Evolutionary conservation across 2,797 vertebrate genomes (phyloP), one percentile per base, ranked within the genome.

Genomic region (Artibeus jamaicensis): DNA sequence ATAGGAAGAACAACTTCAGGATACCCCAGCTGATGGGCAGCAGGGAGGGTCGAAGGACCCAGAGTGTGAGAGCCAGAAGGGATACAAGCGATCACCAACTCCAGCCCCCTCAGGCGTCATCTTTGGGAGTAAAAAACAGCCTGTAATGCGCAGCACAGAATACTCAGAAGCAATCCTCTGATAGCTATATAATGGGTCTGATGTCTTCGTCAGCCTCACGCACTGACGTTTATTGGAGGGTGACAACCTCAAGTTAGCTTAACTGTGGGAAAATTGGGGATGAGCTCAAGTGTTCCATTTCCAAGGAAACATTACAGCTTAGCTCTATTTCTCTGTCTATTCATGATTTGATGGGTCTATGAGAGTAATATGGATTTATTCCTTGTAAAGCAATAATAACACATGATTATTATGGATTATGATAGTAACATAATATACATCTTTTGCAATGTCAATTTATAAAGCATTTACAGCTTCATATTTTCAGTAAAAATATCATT

Each of bases 401-500:
- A 59, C 3, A 26, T 76, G 24, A 93, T 65, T 89, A 65, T 81
- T 92, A 82, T 55, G 26, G 32, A 46, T 59, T 39, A 55, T 44
- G 81, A 70, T 91, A 86, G 21, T 86, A 68, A 62, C 4, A 24
- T 91, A 48, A 95, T 34, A 29, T 50, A 83, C 84, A 81, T 89
- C 3, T 89, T 94, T 89, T 86, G 46, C 48, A 81, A 59, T 67
- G 37, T 74, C n/a, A 86, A 0, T 85, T 77, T n/a, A 79, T 42
- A 73, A 83, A 88, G 15, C 44, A 76, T 84, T 73, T 93, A 6
- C 0, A 34, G 2, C 11, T 92, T 95, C 26, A 73, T 79, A 81
- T 91, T 95, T 95, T 84, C 42, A 94, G n/a, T 76, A 57, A 90
- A 77, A 16, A 57, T 7, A 79, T 88, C 19, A 70, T 57, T 55